Conservation (phyloP, 2,888 invertebrate genomes). For the Camponotus fellah region DNA sequence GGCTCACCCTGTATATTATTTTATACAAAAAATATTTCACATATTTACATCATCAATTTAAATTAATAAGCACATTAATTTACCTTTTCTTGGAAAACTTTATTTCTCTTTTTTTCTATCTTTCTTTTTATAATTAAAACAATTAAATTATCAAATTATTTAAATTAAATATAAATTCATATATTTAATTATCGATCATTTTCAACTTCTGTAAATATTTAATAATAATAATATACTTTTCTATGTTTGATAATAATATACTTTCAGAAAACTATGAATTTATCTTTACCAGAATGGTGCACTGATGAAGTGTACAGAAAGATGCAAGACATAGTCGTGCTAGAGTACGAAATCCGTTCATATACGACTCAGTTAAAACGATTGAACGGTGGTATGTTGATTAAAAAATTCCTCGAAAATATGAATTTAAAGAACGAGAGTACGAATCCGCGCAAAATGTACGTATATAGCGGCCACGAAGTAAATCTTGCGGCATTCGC, state of each 20-base stretch:
- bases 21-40: constrained; percentile 14
- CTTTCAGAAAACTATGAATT: constrained; percentile 68
- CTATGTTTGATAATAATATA: background rate
- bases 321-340: constrained; percentile 45
- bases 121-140: background rate
- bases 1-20: no score
- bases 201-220: background rate
- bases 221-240: background rate
- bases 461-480: constrained; percentile 77
- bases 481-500: constrained; percentile 69
- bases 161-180: background rate
- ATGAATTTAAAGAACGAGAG: constrained; percentile 45
- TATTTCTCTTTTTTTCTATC: background rate
- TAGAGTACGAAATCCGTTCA: constrained; percentile 64
- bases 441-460: constrained; percentile 69
- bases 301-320: constrained; percentile 63
- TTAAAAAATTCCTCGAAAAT: constrained; percentile 71
- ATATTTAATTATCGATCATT: background rate
- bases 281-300: constrained; percentile 72
- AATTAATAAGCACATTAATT: background rate
- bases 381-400: constrained; percentile 66
- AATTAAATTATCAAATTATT: background rate
- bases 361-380: constrained; percentile 66
- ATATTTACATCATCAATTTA: background rate
- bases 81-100: background rate